Evolutionary conservation across 64 coral and sea anemone genomes (phyloP).

Genomic region (Pachyseris speciosa): DNA sequence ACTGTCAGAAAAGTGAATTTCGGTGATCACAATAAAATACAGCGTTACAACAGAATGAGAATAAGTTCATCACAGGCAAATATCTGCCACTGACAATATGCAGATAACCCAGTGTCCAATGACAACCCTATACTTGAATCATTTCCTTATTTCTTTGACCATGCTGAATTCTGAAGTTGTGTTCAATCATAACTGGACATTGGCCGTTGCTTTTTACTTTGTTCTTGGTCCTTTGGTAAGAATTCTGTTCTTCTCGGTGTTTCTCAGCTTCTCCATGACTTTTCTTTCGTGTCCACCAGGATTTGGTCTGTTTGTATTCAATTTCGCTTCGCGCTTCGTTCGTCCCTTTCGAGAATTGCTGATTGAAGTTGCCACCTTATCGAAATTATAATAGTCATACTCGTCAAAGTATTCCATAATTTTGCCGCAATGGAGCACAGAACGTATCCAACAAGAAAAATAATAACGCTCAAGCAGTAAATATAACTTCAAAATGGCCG

Average conservation of each 20-base stretch:
- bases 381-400: slow-evolving; percentile 93
- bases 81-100: slow-evolving; percentile 2
- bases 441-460: not conserved
- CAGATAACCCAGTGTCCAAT: slow-evolving; percentile 10
- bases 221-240: not conserved
- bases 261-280: slow-evolving; percentile 71
- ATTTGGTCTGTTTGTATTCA: slow-evolving; percentile 86
- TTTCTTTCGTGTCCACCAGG: slow-evolving; percentile 88
- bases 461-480: not conserved
- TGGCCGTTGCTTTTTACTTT: not conserved
- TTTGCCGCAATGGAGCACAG: not conserved
- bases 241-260: slow-evolving; percentile 76
- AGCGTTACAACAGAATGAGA: too few species aligned
- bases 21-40: too few species aligned
- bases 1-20: too few species aligned
- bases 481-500: not conserved
- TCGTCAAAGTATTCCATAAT: slow-evolving; percentile 74
- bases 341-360: slow-evolving; percentile 70
- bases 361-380: slow-evolving; percentile 34
- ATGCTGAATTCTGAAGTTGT: not conserved
- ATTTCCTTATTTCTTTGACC: slow-evolving; percentile 8
- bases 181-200: not conserved
- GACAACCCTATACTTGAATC: not conserved
- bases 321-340: slow-evolving; percentile 74
- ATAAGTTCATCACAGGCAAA: not conserved